Conservation (phyloP, 2,888 invertebrate species). For the Papilio protenor region DNA sequence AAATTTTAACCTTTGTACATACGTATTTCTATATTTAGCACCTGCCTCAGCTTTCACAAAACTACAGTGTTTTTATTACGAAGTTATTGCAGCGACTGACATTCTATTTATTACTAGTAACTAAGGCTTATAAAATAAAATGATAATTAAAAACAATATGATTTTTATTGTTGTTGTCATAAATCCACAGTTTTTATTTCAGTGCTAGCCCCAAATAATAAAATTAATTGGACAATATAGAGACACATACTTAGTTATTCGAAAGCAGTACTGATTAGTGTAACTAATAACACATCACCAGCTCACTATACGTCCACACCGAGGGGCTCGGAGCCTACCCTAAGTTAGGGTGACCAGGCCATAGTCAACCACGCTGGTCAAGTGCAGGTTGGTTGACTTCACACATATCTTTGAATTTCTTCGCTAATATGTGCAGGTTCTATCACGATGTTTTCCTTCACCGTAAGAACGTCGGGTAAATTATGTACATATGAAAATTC, state of each 20-base stretch:
- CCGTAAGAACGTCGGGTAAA: too few species aligned
- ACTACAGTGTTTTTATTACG: background rate
- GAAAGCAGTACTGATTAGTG: background rate
- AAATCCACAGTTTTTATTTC: background rate
- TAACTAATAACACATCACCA: too few species aligned
- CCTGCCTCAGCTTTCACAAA: background rate
- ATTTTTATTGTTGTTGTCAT: conserved; percentile 2
- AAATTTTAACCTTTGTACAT: background rate
- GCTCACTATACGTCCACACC: too few species aligned
- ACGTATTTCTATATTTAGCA: background rate
- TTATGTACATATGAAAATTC: too few species aligned
- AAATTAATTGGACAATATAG: background rate
- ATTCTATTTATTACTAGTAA: conserved; percentile 43
- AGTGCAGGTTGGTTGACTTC: too few species aligned
- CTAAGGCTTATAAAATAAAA: conserved; percentile 40
- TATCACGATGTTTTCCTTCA: too few species aligned
- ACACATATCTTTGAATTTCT: too few species aligned
- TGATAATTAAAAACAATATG: conserved; percentile 8
- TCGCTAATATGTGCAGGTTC: too few species aligned
- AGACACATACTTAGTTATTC: background rate
- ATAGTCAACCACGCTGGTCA: too few species aligned
- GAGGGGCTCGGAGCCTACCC: too few species aligned
- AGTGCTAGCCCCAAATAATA: background rate
- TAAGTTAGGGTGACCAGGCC: too few species aligned
- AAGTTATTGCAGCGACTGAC: conserved; percentile 21